Evolutionary conservation across 2,113 vertebrate genomes (phyloP).

Genomic region (Pterocles burchelli): DNA sequence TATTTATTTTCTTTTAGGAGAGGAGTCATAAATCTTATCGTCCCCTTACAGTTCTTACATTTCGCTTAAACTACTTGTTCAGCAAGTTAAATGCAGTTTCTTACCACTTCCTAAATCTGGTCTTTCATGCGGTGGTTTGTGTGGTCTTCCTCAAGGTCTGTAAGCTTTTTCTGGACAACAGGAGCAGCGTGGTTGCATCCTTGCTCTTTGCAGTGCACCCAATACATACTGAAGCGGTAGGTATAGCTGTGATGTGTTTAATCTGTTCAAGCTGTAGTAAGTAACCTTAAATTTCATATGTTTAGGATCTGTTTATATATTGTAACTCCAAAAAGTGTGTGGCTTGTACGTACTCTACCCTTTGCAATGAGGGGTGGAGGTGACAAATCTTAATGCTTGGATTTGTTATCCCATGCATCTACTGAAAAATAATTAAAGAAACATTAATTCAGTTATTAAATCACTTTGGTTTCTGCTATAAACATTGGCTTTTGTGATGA

Average conservation of each 20-base stretch:
- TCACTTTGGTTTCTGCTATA: background rate
- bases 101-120: constrained; percentile 92
- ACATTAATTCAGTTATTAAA: background rate
- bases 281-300: background rate
- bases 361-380: background rate
- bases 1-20: constrained; percentile 79
- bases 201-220: constrained; percentile 96
- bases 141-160: constrained; percentile 93
- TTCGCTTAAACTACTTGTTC: constrained; percentile 94
- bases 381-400: background rate
- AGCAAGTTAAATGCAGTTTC: constrained; percentile 90
- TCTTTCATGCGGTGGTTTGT: constrained; percentile 88
- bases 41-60: constrained; percentile 94
- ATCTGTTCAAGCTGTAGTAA: background rate
- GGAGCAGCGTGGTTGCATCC: constrained; percentile 85
- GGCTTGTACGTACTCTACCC: background rate
- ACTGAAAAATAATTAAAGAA: background rate
- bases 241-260: constrained; percentile 60
- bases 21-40: constrained; percentile 98
- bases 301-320: background rate
- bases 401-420: background rate
- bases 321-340: background rate
- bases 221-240: constrained; percentile 95
- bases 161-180: constrained; percentile 87
- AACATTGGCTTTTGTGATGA: background rate